These are phyloP conservation scores for Dasypolia templi DNA, from an alignment of 2,888 invertebrate genomes.

Conservation along the genomic window DNA sequence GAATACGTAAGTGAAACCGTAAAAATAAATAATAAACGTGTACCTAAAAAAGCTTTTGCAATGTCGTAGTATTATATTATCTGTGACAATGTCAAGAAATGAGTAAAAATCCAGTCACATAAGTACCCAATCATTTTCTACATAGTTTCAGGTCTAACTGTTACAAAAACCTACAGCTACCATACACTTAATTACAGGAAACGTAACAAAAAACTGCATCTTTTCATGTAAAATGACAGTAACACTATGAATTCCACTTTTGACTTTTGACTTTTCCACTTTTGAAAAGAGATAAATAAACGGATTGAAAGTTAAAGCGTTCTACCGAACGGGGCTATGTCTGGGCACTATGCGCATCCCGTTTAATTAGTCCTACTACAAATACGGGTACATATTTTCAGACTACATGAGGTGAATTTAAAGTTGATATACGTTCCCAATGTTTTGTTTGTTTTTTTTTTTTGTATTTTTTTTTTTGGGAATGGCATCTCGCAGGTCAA, in stretches of 20 bases:
- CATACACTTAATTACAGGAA: constrained; percentile 7
- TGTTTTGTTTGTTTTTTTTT: too few species aligned
- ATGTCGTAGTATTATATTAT: too few species aligned
- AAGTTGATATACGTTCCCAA: background rate
- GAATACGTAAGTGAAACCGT: too few species aligned
- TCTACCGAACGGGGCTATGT: constrained; percentile 20
- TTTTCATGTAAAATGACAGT: background rate
- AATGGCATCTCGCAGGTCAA: too few species aligned
- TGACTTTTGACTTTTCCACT: too few species aligned
- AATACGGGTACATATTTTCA: constrained; percentile 53
- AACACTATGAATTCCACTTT: constrained; percentile 37
- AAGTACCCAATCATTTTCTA: background rate
- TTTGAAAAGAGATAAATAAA: constrained; percentile 6
- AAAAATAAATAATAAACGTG: background rate
- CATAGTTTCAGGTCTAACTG: constrained; percentile 12
- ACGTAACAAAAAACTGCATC: background rate
- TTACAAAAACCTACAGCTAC: background rate
- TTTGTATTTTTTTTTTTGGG: too few species aligned
- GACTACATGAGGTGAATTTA: constrained; percentile 24
- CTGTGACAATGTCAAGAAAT: background rate
- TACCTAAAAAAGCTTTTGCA: background rate
- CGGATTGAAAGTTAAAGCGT: constrained; percentile 10
- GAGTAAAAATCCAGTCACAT: background rate
- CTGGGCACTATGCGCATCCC: constrained; percentile 45
- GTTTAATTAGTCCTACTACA: constrained; percentile 35